Percentiles rank a stretch among this genome's conserved stretches.
Conservation (phyloP, 2,113 vertebrate genomes). For the Antechinus flavipes region DNA sequence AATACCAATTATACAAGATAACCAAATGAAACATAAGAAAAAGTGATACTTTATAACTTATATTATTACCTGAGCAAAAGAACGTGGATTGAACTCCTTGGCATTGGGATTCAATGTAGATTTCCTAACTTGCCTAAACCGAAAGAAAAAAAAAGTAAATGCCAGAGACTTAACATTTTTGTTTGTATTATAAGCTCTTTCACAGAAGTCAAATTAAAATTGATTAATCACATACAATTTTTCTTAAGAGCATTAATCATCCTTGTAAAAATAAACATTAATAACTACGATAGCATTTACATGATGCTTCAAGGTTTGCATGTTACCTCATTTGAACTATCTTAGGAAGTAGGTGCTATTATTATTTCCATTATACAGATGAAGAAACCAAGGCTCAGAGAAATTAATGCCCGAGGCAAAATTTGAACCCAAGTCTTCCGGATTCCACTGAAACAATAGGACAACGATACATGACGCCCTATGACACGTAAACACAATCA, state of each 20-base stretch:
- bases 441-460: not conserved
- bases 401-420: not conserved
- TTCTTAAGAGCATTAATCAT: not conserved
- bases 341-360: not conserved
- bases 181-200: constrained; percentile 14
- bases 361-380: not conserved
- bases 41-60: not conserved
- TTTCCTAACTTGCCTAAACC: constrained; percentile 95
- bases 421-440: not conserved
- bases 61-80: constrained; percentile 92
- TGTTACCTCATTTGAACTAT: not conserved
- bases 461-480: not conserved
- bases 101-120: constrained; percentile 98
- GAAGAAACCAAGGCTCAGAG: not conserved
- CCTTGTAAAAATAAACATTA: constrained; percentile 6
- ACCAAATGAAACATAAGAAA: not conserved
- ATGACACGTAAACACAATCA: not conserved
- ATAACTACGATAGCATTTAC: not conserved
- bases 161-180: constrained; percentile 31
- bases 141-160: constrained; percentile 52
- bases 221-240: constrained; percentile 19
- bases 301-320: not conserved
- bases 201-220: constrained; percentile 12
- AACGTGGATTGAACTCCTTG: constrained; percentile 98
- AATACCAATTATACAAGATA: not conserved